Conservation (phyloP, 2,888 invertebrate species). For the Meganola albula region DNA sequence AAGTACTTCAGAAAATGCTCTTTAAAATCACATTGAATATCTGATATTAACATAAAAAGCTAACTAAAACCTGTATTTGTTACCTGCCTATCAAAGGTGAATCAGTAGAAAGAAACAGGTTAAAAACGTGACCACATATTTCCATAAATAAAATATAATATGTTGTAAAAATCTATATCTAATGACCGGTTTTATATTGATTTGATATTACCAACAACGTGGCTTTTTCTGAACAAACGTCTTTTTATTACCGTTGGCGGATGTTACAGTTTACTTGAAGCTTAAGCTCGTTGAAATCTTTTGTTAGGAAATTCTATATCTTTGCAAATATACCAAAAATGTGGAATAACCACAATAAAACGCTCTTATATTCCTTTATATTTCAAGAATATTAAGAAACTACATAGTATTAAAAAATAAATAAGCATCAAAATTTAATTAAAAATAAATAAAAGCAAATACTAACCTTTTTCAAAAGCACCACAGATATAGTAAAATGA, state of each 20-base stretch:
- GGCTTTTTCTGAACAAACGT: conserved; percentile 16
- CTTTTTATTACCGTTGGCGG: conserved; percentile 24
- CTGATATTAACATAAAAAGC: too few relatives aligned
- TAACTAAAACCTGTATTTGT: too few relatives aligned
- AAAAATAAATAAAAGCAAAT: conserved; percentile 21
- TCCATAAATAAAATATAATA: neutral
- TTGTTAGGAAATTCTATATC: conserved; percentile 34
- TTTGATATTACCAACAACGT: neutral
- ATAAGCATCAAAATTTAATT: conserved; percentile 3
- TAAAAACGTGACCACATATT: neutral
- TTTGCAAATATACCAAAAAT: too few relatives aligned
- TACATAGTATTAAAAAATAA: too few relatives aligned
- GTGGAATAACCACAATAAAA: too few relatives aligned
- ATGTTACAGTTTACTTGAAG: conserved; percentile 21
- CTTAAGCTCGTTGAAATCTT: conserved; percentile 61
- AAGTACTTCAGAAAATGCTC: too few relatives aligned
- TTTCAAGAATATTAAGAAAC: neutral
- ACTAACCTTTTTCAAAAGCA: conserved; percentile 42
- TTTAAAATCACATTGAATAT: too few relatives aligned
- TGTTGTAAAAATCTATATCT: neutral
- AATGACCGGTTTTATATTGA: neutral
- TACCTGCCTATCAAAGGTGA: too few relatives aligned
- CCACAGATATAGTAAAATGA: conserved; percentile 33
- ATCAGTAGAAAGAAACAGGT: neutral
- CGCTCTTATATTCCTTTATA: too few relatives aligned